Percentiles rank a stretch among this genome's conserved stretches.
These are phyloP conservation scores for Pseudochirops cupreus DNA, from an alignment of 2,797 vertebrate species.

Conservation along the genomic window DNA sequence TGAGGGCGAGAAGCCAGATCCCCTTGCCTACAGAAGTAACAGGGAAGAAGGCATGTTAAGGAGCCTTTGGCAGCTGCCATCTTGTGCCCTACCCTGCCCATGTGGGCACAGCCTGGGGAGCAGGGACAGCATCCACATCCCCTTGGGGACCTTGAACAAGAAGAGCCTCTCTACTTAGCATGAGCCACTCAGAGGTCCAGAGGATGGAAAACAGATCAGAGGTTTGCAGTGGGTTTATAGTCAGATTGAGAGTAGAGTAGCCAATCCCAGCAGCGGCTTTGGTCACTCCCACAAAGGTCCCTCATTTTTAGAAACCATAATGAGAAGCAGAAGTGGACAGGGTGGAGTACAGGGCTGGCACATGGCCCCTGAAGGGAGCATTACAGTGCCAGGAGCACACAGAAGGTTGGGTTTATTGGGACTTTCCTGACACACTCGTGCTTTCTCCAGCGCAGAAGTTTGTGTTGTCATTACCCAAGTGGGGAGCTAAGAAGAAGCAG, in stretches of 20 bases:
- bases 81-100: too few species aligned
- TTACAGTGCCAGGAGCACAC: background rate
- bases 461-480: background rate
- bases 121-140: background rate
- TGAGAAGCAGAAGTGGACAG: background rate
- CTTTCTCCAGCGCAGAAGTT: background rate
- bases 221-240: background rate
- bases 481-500: background rate
- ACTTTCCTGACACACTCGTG: background rate
- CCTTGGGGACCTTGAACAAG: background rate
- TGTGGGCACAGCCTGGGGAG: too few species aligned
- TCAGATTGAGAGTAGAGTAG: background rate
- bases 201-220: background rate
- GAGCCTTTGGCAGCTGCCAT: background rate
- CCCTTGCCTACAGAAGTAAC: too few species aligned
- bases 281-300: background rate
- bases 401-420: background rate
- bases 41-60: background rate
- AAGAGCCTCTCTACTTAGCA: background rate
- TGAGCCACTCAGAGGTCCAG: background rate
- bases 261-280: background rate
- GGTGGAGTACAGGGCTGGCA: background rate
- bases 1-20: too few species aligned
- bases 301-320: background rate
- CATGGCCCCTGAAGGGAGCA: background rate